Evolutionary conservation across 2,888 invertebrate genomes (phyloP).

Genomic region (Lobophora halterata): DNA sequence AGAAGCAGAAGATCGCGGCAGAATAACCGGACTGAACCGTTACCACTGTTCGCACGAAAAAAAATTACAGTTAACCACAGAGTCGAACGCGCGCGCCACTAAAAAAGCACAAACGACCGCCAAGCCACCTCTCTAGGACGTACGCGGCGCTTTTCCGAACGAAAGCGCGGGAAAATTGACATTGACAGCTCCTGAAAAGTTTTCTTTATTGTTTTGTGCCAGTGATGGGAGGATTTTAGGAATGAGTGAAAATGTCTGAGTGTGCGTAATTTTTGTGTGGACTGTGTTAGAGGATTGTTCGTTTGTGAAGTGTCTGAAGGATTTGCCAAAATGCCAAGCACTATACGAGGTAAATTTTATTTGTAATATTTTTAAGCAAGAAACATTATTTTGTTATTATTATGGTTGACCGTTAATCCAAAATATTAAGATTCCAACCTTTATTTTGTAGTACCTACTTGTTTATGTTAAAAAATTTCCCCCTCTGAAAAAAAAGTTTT

Average conservation of each 20-base stretch:
- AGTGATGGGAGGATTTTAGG: slow-evolving; percentile 30
- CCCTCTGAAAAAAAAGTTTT: too few relatives aligned
- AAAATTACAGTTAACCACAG: slow-evolving; percentile 72
- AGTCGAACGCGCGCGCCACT: slow-evolving; percentile 57
- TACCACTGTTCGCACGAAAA: slow-evolving; percentile 67
- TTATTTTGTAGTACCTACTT: too few relatives aligned
- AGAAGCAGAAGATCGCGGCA: slow-evolving; percentile 46
- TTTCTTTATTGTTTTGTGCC: slow-evolving; percentile 4
- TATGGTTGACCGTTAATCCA: too few relatives aligned
- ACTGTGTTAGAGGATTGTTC: slow-evolving; percentile 46
- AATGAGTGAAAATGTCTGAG: slow-evolving; percentile 50
- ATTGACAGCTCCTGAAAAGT: slow-evolving; percentile 43
- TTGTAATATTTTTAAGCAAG: slow-evolving; percentile 2
- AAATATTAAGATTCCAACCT: too few relatives aligned
- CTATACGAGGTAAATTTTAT: slow-evolving; percentile 69
- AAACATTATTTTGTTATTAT: slow-evolving; percentile 13
- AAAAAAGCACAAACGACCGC: slow-evolving; percentile 71
- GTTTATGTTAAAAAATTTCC: too few relatives aligned
- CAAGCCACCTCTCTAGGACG: slow-evolving; percentile 69
- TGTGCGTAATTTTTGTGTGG: slow-evolving; percentile 52
- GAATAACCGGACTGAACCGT: slow-evolving; percentile 70
- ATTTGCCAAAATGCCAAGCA: slow-evolving; percentile 76
- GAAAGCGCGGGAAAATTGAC: slow-evolving; percentile 58
- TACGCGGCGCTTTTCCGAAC: slow-evolving; percentile 45
- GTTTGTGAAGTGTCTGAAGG: slow-evolving; percentile 41